A percentile compares a stretch with the other conserved stretches of the same genome.
Evolutionary conservation across 2,113 vertebrate species (phyloP).

Genomic region (Penelope pileata): DNA sequence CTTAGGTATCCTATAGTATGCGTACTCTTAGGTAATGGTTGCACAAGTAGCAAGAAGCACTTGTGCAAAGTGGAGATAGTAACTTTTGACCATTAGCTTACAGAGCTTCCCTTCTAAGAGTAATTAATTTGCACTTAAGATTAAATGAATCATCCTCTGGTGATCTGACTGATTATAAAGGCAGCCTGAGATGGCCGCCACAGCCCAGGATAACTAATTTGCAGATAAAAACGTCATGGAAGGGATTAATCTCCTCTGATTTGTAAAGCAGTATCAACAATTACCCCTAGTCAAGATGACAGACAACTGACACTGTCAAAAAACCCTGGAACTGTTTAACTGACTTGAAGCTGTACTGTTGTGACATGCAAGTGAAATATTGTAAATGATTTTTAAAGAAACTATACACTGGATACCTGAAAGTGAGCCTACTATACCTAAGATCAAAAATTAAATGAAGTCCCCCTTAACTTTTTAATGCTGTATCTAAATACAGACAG

Average conservation of each 20-base stretch:
- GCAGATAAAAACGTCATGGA: not conserved
- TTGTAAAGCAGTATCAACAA: not conserved
- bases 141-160: not conserved
- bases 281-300: not conserved
- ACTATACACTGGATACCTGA: not conserved
- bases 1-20: not conserved
- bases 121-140: not conserved
- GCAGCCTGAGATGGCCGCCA: not conserved
- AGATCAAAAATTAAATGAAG: not conserved
- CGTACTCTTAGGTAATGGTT: not conserved
- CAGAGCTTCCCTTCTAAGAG: not conserved
- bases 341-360: not conserved
- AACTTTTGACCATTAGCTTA: not conserved
- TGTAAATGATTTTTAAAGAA: not conserved
- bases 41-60: not conserved
- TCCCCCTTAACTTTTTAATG: not conserved
- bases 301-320: not conserved
- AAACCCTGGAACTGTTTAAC: not conserved
- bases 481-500: not conserved
- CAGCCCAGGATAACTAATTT: not conserved
- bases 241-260: not conserved
- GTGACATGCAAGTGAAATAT: not conserved
- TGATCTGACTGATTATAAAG: slow-evolving; percentile 2
- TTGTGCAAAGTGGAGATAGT: not conserved
- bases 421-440: not conserved